These are phyloP conservation scores for Myrmecophaga tridactyla DNA, from an alignment of 2,113 vertebrate species.

Conservation along the genomic window DNA sequence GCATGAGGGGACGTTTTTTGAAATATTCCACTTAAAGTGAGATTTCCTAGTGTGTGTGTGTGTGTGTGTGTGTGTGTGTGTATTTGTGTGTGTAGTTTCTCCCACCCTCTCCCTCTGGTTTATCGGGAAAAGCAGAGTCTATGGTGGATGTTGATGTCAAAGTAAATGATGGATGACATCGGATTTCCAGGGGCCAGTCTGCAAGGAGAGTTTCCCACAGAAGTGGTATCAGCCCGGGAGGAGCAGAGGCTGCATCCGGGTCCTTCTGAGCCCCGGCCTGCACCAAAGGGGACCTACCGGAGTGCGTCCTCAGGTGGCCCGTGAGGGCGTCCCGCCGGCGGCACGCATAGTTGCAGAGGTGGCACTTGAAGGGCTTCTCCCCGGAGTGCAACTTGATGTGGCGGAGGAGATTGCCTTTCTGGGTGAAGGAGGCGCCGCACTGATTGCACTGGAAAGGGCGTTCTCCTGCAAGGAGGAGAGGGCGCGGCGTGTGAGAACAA, in stretches of 20 bases:
- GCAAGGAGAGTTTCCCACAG: accelerated
- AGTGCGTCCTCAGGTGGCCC: constrained; percentile 97
- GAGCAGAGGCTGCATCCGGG: neutral
- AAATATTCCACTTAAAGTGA: neutral
- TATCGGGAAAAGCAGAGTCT: accelerated
- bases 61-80: neutral
- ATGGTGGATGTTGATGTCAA: no score
- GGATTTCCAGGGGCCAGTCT: accelerated
- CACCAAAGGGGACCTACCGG: constrained; percentile 86
- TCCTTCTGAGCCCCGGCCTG: neutral
- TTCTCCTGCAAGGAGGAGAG: constrained; percentile 87
- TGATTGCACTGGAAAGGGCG: constrained; percentile 98
- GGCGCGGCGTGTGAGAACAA: constrained; percentile 74
- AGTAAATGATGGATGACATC: accelerated
- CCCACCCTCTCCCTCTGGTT: neutral
- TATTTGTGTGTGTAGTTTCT: neutral
- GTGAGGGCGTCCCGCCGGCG: constrained; percentile 97
- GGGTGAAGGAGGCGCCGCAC: constrained; percentile 98
- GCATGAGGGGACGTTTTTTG: neutral
- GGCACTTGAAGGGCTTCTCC: constrained; percentile 99
- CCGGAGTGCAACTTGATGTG: constrained; percentile 99
- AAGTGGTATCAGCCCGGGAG: neutral
- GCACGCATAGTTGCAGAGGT: constrained; percentile 98
- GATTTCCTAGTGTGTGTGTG: neutral
- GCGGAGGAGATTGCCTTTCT: constrained; percentile 98